A percentile compares a stretch with the other conserved stretches of the same genome.
These are phyloP conservation scores for Drosophila anomelani DNA, from an alignment of 2,888 invertebrate species.

Conservation along the genomic window DNA sequence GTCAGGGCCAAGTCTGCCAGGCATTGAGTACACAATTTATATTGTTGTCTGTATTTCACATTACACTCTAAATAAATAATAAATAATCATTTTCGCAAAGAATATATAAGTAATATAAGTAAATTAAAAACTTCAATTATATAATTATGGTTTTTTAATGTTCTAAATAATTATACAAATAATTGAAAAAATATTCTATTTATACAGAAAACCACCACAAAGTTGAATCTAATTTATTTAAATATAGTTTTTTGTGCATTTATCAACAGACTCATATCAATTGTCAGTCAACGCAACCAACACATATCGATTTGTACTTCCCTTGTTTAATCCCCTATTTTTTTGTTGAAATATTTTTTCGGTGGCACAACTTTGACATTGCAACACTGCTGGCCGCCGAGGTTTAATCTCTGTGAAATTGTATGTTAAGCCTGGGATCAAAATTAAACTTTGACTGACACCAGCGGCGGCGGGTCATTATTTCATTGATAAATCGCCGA, in stretches of 20 bases:
- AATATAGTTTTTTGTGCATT: not conserved
- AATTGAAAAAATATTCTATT: not conserved
- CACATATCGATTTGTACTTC: constrained; percentile 33
- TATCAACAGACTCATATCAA: not conserved
- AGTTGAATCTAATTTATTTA: not conserved
- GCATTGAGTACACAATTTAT: constrained; percentile 2
- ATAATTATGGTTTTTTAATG: not conserved
- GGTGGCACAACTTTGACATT: constrained; percentile 53
- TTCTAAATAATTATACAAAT: not conserved
- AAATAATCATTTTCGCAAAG: not conserved
- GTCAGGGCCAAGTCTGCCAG: constrained; percentile 54
- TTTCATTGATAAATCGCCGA: constrained; percentile 63
- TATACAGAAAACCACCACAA: not conserved
- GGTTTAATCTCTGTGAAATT: constrained; percentile 69
- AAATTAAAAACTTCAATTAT: rapidly evolving
- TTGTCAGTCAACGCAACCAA: constrained; percentile 19
- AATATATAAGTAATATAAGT: not conserved
- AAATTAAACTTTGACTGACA: constrained; percentile 37
- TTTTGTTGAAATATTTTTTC: constrained; percentile 19
- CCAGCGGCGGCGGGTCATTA: constrained; percentile 28
- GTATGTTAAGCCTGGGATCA: constrained; percentile 35
- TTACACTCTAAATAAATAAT: not conserved
- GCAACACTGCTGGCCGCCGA: constrained; percentile 46
- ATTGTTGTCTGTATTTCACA: not conserved
- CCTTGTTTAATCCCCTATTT: constrained; percentile 22